These are phyloP conservation scores for Camelus dromedarius DNA, from an alignment of 2,113 vertebrate species.

Conservation along the genomic window DNA sequence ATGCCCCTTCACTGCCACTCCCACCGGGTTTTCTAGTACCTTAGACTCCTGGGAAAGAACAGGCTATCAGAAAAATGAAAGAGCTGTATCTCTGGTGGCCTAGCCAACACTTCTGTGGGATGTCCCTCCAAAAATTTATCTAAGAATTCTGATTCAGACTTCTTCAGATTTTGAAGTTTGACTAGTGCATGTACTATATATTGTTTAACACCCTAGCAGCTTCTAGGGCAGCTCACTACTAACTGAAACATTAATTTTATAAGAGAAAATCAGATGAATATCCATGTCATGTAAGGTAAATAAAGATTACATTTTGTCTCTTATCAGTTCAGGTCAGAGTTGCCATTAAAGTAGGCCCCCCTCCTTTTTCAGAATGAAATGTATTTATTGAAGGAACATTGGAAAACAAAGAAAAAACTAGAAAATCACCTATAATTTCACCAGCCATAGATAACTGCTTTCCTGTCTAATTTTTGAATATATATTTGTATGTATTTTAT, in stretches of 20 bases:
- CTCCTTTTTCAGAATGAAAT: neutral
- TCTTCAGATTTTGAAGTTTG: constrained; percentile 30
- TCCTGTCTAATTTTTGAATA: neutral
- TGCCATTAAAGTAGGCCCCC: neutral
- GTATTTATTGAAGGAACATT: neutral
- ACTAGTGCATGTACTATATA: neutral
- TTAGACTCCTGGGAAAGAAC: neutral
- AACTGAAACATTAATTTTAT: neutral
- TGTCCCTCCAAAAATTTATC: neutral
- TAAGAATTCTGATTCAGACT: neutral
- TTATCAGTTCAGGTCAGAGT: neutral
- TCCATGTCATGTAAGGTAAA: neutral
- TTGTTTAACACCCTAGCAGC: neutral
- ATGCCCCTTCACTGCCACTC: neutral
- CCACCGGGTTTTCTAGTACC: neutral
- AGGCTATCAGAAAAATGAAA: neutral
- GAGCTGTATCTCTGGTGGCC: neutral
- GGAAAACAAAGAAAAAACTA: neutral
- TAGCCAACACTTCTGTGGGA: neutral
- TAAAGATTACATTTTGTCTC: neutral
- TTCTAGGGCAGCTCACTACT: neutral
- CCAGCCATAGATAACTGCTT: neutral
- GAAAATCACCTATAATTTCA: constrained; percentile 25
- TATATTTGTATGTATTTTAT: neutral
- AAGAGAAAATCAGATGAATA: neutral